phyloP scores from a whole-genome alignment of 1,140 invertebrate genomes.

The Protaetia brevitarsis region DNA sequence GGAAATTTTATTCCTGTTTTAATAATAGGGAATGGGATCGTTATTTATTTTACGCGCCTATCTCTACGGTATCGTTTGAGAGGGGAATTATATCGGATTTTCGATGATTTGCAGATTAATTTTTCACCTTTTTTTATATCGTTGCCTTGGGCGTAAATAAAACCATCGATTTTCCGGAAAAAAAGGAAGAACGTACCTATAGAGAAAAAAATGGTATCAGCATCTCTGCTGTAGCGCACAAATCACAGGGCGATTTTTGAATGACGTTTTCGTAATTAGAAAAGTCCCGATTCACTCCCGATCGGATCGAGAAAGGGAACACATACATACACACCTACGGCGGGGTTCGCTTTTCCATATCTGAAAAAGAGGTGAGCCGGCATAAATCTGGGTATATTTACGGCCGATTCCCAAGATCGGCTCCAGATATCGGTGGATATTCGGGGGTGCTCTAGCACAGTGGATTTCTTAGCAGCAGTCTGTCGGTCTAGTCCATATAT shows the following conservation, averaged over 20 bases:
- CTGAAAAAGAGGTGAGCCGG: slow-evolving; percentile 29
- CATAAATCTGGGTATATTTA: slow-evolving; percentile 46
- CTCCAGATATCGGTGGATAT: slow-evolving; percentile 39
- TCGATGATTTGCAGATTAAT: too few species aligned
- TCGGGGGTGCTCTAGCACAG: slow-evolving; percentile 15
- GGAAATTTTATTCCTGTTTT: slow-evolving; percentile 4
- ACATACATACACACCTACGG: background rate
- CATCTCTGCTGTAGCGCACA: slow-evolving; percentile 28
- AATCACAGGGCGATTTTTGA: slow-evolving; percentile 40
- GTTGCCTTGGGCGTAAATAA: too few species aligned
- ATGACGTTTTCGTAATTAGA: slow-evolving; percentile 38
- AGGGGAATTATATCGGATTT: background rate
- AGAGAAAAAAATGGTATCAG: background rate
- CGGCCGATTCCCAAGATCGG: slow-evolving; percentile 36
- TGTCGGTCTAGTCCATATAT: slow-evolving; percentile 39
- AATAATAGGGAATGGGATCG: background rate
- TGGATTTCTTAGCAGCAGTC: slow-evolving; percentile 41
- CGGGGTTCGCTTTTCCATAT: background rate
- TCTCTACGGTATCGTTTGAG: background rate
- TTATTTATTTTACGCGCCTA: background rate
- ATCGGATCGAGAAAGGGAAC: slow-evolving; percentile 1
- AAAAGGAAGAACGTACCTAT: background rate
- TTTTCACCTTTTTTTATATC: too few species aligned
- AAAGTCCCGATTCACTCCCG: slow-evolving; percentile 29
- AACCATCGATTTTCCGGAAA: too few species aligned